phyloP scores from a whole-genome alignment of 2,113 vertebrate genomes.

The Chascanopsetta lugubris region DNA sequence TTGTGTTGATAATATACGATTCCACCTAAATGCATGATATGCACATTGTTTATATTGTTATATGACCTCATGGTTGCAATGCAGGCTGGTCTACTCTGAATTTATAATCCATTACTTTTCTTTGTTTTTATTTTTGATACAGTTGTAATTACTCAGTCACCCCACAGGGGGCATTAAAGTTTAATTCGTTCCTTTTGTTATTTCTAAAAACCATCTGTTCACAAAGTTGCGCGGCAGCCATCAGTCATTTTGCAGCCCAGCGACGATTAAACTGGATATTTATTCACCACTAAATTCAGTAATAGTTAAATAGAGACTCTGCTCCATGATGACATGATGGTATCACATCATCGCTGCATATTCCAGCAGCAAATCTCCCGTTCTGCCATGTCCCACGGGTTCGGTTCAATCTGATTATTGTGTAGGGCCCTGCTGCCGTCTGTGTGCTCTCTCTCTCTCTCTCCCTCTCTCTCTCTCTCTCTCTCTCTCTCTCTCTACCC shows the following conservation, averaged over 20 bases:
- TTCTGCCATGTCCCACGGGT: too few relatives aligned
- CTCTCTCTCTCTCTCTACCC: too few relatives aligned
- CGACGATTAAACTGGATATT: not conserved
- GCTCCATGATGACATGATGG: too few relatives aligned
- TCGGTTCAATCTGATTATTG: too few relatives aligned
- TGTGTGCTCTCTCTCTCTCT: too few relatives aligned
- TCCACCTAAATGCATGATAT: conserved; percentile 1
- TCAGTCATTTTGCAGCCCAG: not conserved
- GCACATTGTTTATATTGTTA: not conserved
- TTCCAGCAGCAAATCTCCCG: too few relatives aligned
- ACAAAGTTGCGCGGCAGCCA: too few relatives aligned
- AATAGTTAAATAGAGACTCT: conserved; percentile 1
- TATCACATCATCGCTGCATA: too few relatives aligned
- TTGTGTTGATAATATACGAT: conserved; percentile 4
- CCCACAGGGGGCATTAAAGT: conserved; percentile 20
- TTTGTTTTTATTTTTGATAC: not conserved
- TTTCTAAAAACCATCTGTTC: conserved; percentile 9
- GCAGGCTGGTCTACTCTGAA: conserved; percentile 5
- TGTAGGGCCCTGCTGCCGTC: too few relatives aligned
- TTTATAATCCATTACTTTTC: conserved; percentile 6
- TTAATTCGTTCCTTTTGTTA: conserved; percentile 6
- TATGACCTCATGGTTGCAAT: conserved; percentile 18
- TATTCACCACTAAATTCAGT: not conserved
- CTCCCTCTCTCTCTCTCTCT: too few relatives aligned
- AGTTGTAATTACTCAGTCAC: conserved; percentile 18